Conservation (phyloP, 2,888 invertebrate genomes). For the Zaprionus bogoriensis region DNA sequence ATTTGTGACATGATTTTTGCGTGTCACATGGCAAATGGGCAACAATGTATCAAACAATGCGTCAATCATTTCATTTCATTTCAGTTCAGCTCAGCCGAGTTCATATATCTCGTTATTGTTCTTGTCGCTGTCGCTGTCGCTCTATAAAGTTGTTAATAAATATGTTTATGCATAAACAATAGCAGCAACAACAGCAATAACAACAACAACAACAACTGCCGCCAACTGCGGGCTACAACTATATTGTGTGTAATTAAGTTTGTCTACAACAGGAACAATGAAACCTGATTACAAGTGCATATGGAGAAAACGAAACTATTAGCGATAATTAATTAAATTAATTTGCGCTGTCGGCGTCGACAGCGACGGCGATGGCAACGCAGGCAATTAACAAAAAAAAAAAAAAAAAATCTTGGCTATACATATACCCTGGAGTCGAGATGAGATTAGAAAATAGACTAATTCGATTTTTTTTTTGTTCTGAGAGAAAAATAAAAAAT, state of each 20-base stretch:
- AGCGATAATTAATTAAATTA: conserved; percentile 71
- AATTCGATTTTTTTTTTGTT: too few relatives aligned
- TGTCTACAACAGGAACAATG: conserved; percentile 25
- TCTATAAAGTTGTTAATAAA: conserved; percentile 58
- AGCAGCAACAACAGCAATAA: conserved; percentile 29
- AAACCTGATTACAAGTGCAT: conserved; percentile 46
- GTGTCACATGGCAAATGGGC: conserved; percentile 65
- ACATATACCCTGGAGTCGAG: neutral
- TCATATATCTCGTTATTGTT: conserved; percentile 17
- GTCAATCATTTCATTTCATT: conserved; percentile 50
- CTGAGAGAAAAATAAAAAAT: too few relatives aligned
- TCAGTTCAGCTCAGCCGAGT: conserved; percentile 26
- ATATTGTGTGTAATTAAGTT: conserved; percentile 52
- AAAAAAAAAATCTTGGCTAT: conserved; percentile 1
- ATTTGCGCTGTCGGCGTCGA: conserved; percentile 49
- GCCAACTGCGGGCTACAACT: conserved; percentile 30
- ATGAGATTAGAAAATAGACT: neutral
- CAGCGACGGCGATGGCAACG: conserved; percentile 36
- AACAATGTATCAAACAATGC: conserved; percentile 62
- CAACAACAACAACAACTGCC: neutral
- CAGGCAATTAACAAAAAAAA: conserved; percentile 4
- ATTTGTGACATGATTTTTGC: conserved; percentile 62
- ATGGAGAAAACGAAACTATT: conserved; percentile 58
- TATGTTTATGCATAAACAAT: conserved; percentile 61
- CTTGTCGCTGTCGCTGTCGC: too few relatives aligned